These are phyloP conservation scores for Xenopus petersii DNA, from an alignment of 2,797 vertebrate genomes.

Conservation along the genomic window DNA sequence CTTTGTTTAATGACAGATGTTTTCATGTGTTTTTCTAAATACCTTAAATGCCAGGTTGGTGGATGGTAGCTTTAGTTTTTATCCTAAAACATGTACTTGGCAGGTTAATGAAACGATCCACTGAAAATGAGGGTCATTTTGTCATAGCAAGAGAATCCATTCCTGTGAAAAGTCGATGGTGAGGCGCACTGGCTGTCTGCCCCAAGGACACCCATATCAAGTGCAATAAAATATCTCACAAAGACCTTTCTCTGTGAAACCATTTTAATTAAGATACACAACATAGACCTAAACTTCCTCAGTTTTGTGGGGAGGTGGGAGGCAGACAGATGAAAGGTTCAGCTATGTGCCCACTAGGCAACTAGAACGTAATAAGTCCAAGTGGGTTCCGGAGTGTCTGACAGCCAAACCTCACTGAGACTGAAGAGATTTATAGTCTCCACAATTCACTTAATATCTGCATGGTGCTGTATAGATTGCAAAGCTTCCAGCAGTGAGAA, in stretches of 20 bases:
- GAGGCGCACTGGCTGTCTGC: constrained; percentile 15
- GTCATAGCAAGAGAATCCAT: constrained; percentile 27
- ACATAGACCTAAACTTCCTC: constrained; percentile 22
- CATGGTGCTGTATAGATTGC: neutral
- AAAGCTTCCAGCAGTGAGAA: neutral
- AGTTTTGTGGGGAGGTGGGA: constrained; percentile 11
- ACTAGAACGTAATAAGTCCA: constrained; percentile 34
- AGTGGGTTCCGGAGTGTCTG: constrained; percentile 25
- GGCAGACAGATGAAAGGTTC: constrained; percentile 21
- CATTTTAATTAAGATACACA: constrained; percentile 42
- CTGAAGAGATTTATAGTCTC: constrained; percentile 32
- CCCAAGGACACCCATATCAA: constrained; percentile 36
- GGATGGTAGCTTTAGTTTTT: no score
- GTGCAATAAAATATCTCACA: constrained; percentile 29
- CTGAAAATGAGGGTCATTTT: constrained; percentile 32
- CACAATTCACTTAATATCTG: constrained; percentile 12
- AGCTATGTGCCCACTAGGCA: constrained; percentile 22
- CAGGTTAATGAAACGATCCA: neutral
- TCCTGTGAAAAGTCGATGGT: constrained; percentile 14
- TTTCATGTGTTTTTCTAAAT: no score
- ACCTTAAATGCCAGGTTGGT: no score
- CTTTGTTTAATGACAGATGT: no score
- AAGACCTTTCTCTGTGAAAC: constrained; percentile 9
- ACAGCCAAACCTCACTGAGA: constrained; percentile 20
- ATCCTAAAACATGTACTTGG: neutral